Evolutionary conservation across 1,140 invertebrate genomes (phyloP).

Genomic region (Oppia nitens): DNA sequence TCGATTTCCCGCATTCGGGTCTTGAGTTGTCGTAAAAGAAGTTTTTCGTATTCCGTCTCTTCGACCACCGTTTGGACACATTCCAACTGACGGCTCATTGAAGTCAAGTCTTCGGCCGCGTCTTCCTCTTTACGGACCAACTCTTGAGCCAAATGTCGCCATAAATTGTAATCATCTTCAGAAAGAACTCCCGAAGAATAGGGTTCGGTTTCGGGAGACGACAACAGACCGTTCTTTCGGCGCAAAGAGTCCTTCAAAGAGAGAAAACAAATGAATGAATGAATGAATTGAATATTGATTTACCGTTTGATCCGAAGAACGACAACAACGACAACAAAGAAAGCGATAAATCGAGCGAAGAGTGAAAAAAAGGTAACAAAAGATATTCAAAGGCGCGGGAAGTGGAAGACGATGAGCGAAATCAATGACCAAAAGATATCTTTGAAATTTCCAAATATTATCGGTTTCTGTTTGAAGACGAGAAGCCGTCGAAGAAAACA

Average conservation of each 20-base stretch:
- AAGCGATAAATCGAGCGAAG: conserved; percentile 3
- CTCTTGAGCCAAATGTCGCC: conserved; percentile 23
- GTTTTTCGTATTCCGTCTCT: conserved; percentile 27
- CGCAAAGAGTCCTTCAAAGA: neutral
- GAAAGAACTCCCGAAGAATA: conserved; percentile 2
- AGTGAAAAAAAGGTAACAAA: conserved; percentile 24
- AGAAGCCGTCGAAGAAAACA: conserved; percentile 28
- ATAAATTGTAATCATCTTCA: conserved; percentile 23
- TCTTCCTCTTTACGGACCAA: conserved; percentile 16
- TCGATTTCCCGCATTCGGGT: conserved; percentile 26
- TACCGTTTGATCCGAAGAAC: neutral
- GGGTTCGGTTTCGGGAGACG: neutral
- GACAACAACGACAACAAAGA: conserved; percentile 1
- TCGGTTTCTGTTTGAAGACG: conserved; percentile 28
- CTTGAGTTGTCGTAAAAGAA: conserved; percentile 25
- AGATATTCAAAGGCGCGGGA: conserved; percentile 26
- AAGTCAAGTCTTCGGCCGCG: conserved; percentile 18
- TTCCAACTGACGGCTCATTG: conserved; percentile 18
- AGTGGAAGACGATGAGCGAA: conserved; percentile 29
- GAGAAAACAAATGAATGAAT: neutral
- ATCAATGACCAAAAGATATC: conserved; percentile 32
- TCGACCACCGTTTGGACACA: conserved; percentile 25
- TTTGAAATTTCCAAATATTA: conserved; percentile 33
- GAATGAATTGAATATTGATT: neutral
- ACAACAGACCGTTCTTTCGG: neutral